Conservation (phyloP, 2,888 invertebrate species). For the Euzetes globulus region DNA sequence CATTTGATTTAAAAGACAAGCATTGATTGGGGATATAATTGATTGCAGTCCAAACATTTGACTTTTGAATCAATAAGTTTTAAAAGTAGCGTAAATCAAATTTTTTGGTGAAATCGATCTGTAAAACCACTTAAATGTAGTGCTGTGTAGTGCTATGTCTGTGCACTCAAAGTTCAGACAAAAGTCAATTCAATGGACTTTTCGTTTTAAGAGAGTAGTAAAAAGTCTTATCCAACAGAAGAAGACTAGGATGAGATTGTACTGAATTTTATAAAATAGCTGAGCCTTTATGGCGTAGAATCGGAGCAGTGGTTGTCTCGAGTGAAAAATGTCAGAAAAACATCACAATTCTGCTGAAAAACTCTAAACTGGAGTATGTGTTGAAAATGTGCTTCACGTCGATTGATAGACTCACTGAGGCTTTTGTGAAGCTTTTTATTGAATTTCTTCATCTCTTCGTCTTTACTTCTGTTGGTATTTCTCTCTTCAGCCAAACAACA, state of each 20-base stretch:
- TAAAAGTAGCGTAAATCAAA: too few species aligned
- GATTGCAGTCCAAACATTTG: not conserved
- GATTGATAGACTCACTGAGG: not conserved
- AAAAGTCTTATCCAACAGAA: not conserved
- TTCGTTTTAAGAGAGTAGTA: not conserved
- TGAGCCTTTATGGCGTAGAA: not conserved
- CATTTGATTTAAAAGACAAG: too few species aligned
- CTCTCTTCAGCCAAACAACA: not conserved
- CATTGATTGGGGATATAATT: too few species aligned
- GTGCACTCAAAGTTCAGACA: not conserved
- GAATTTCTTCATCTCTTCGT: not conserved
- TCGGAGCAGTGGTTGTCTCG: not conserved
- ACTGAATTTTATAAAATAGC: conserved; percentile 4
- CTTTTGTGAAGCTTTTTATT: not conserved
- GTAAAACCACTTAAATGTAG: conserved; percentile 14
- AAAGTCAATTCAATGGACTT: conserved; percentile 2
- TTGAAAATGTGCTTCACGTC: conserved; percentile 5
- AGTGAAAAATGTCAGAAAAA: conserved; percentile 9
- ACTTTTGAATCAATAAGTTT: not conserved
- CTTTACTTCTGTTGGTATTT: not conserved
- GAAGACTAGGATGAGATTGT: not conserved
- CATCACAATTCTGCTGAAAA: not conserved
- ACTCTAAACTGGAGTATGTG: not conserved
- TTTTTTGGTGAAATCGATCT: not conserved
- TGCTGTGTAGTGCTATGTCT: too few species aligned